These are phyloP conservation scores for Tetramorium simillimum DNA, from an alignment of 1,140 invertebrate genomes.

Conservation along the genomic window DNA sequence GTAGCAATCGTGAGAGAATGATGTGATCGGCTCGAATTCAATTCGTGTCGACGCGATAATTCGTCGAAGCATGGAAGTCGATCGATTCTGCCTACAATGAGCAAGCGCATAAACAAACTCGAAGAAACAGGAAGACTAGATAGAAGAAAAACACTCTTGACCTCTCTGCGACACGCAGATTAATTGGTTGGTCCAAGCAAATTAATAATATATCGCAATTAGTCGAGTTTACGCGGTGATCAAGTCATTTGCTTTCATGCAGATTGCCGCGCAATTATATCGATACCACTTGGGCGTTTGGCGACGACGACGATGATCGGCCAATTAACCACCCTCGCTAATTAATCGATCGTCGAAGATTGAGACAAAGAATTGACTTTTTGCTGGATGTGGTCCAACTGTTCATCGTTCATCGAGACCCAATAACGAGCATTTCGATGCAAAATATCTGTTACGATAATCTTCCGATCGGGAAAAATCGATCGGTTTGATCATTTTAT, in stretches of 20 bases:
- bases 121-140: background rate
- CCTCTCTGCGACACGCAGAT: background rate
- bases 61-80: background rate
- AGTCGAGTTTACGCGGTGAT: constrained; percentile 36
- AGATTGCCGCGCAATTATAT: background rate
- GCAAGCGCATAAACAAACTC: constrained; percentile 1
- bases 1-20: background rate
- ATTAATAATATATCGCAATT: constrained; percentile 52
- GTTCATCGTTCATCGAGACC: background rate
- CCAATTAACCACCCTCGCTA: constrained; percentile 24
- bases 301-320: background rate
- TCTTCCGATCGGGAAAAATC: constrained; percentile 17
- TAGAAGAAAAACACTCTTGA: background rate
- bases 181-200: constrained; percentile 44
- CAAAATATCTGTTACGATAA: background rate
- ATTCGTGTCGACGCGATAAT: constrained; percentile 23
- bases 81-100: constrained; percentile 1
- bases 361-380: background rate
- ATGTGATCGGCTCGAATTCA: constrained; percentile 24
- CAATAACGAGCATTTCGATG: constrained; percentile 4
- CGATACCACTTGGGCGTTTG: background rate
- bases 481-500: background rate
- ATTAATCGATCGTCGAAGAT: constrained; percentile 28
- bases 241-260: background rate
- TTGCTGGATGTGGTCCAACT: constrained; percentile 19